Conservation (phyloP, 2,113 vertebrate genomes). For the Desmodus rotundus region DNA sequence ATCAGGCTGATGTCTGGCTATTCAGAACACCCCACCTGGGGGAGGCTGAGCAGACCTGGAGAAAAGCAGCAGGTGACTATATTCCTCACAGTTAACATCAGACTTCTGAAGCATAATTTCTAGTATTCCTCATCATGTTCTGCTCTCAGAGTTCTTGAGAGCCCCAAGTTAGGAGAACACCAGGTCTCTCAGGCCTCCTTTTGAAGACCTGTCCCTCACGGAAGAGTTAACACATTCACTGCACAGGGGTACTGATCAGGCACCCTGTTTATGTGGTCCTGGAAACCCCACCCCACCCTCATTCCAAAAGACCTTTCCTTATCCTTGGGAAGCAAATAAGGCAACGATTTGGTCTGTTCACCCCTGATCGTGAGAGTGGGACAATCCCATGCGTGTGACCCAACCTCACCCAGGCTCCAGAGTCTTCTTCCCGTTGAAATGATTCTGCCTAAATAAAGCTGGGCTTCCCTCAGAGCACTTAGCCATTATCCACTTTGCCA, state of each 20-base stretch:
- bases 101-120: not conserved
- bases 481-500: not conserved
- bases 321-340: not conserved
- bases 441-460: not conserved
- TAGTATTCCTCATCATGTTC: not conserved
- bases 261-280: not conserved
- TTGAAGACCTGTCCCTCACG: not conserved
- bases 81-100: not conserved
- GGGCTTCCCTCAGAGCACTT: not conserved
- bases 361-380: not conserved
- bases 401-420: not conserved
- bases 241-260: too few species aligned
- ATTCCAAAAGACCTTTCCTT: not conserved
- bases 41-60: not conserved
- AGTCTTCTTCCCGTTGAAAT: not conserved
- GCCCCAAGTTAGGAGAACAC: not conserved
- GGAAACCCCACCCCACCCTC: not conserved
- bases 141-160: not conserved
- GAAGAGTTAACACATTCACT: not conserved
- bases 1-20: not conserved
- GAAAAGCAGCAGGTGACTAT: not conserved
- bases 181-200: not conserved
- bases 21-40: not conserved
- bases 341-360: not conserved
- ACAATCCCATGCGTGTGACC: not conserved